Conservation (phyloP, 2,888 invertebrate species). For the Aphodius sticticus region DNA sequence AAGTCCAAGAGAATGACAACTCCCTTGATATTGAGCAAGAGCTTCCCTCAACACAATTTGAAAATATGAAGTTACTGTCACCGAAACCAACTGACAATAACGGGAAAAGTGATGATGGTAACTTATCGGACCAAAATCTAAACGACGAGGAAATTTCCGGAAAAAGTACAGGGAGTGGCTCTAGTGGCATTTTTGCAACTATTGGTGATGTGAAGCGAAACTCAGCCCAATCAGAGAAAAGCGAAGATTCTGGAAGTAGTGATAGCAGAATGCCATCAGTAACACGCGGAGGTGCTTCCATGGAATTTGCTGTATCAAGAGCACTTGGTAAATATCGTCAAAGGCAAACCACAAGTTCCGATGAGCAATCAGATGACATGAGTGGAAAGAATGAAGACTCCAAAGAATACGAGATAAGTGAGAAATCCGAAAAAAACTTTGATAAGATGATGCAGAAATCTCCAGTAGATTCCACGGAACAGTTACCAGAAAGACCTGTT, state of each 20-base stretch:
- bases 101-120: conserved; percentile 51
- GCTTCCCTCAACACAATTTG: conserved; percentile 26
- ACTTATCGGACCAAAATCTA: conserved; percentile 63
- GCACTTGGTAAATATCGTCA: conserved; percentile 82
- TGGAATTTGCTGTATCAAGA: conserved; percentile 85
- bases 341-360: conserved; percentile 74
- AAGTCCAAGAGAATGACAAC: conserved; percentile 37
- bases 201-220: conserved; percentile 77
- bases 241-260: conserved; percentile 65
- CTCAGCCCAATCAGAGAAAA: conserved; percentile 68
- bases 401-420: conserved; percentile 15
- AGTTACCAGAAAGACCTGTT: background rate
- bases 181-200: conserved; percentile 73
- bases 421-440: conserved; percentile 1
- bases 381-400: conserved; percentile 38
- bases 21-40: conserved; percentile 8
- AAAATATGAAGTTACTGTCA: conserved; percentile 52
- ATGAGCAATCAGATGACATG: conserved; percentile 69
- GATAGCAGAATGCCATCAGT: conserved; percentile 64
- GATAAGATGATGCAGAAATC: background rate
- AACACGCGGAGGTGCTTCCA: conserved; percentile 70
- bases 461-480: background rate
- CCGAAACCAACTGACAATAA: conserved; percentile 52
- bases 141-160: conserved; percentile 68
- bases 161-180: conserved; percentile 70